phyloP scores from a whole-genome alignment of 2,888 invertebrate species.

The Drosophila nr. medialis region DNA sequence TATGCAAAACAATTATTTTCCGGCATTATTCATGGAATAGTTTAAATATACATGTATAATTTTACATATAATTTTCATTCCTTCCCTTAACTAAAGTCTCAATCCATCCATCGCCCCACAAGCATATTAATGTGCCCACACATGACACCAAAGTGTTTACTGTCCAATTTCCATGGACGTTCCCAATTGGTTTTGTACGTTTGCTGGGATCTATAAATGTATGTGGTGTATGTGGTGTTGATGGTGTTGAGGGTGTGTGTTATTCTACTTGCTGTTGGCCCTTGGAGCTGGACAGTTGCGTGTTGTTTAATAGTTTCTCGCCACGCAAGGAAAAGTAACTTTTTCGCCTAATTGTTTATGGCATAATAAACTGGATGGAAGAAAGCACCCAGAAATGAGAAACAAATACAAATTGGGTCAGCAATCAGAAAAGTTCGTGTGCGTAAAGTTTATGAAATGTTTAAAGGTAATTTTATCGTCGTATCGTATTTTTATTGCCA shows the following conservation, averaged over 20 bases:
- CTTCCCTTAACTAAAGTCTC: background rate
- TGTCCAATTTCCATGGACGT: slow-evolving; percentile 54
- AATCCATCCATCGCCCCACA: background rate
- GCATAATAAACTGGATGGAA: slow-evolving; percentile 56
- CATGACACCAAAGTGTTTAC: slow-evolving; percentile 51
- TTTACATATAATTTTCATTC: background rate
- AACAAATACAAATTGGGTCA: slow-evolving; percentile 23
- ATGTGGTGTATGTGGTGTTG: background rate
- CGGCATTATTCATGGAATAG: background rate
- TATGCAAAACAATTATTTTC: background rate
- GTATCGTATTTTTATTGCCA: slow-evolving; percentile 6
- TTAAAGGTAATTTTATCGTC: slow-evolving; percentile 31
- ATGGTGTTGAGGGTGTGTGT: background rate
- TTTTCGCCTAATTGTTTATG: slow-evolving; percentile 65
- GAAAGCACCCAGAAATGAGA: slow-evolving; percentile 2
- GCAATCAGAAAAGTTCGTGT: slow-evolving; percentile 44
- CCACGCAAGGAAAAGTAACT: slow-evolving; percentile 62
- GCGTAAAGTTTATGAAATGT: slow-evolving; percentile 24
- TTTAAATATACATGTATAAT: background rate
- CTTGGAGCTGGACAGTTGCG: slow-evolving; percentile 51
- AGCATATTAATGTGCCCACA: slow-evolving; percentile 1
- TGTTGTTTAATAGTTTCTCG: slow-evolving; percentile 56
- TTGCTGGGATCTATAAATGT: slow-evolving; percentile 15
- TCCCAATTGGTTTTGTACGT: slow-evolving; percentile 45
- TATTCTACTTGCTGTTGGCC: background rate